Evolutionary conservation across 2,888 invertebrate genomes (phyloP).

Genomic region (Polyommatus icarus): DNA sequence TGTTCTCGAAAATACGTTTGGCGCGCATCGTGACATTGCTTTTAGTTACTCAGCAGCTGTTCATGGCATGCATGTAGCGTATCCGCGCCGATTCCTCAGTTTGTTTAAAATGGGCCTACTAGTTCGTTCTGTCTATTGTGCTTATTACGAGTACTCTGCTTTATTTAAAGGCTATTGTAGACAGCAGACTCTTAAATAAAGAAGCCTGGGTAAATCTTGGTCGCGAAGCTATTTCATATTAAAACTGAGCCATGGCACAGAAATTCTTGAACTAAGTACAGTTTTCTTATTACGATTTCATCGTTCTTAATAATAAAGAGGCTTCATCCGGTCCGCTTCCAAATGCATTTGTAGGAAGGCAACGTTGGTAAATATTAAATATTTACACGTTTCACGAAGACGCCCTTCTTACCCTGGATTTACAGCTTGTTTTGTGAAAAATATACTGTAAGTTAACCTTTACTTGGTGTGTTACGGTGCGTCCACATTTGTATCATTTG

Average conservation of each 20-base stretch:
- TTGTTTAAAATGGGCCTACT: too few species aligned
- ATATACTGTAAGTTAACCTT: neutral
- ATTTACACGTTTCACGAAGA: constrained; percentile 22
- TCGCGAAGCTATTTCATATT: constrained; percentile 7
- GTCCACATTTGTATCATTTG: too few species aligned
- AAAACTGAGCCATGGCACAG: constrained; percentile 4
- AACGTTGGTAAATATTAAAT: constrained; percentile 34
- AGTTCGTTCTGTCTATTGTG: neutral
- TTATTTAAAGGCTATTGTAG: neutral
- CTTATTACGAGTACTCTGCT: neutral
- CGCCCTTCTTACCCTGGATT: neutral
- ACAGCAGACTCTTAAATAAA: neutral
- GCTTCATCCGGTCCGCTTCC: constrained; percentile 38
- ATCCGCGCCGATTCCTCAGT: too few species aligned
- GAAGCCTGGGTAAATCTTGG: neutral
- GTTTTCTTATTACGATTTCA: constrained; percentile 57
- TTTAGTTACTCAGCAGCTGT: too few species aligned
- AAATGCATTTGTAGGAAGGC: constrained; percentile 36
- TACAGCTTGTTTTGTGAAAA: neutral
- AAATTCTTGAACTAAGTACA: constrained; percentile 20
- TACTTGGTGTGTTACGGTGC: neutral
- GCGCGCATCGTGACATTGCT: too few species aligned
- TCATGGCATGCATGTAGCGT: too few species aligned
- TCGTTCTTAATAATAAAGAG: constrained; percentile 59
- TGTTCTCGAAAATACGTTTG: too few species aligned